Percentiles rank a stretch among this genome's conserved stretches.
phyloP scores from a whole-genome alignment of 2,797 vertebrate genomes.

The Gouania willdenowi region DNA sequence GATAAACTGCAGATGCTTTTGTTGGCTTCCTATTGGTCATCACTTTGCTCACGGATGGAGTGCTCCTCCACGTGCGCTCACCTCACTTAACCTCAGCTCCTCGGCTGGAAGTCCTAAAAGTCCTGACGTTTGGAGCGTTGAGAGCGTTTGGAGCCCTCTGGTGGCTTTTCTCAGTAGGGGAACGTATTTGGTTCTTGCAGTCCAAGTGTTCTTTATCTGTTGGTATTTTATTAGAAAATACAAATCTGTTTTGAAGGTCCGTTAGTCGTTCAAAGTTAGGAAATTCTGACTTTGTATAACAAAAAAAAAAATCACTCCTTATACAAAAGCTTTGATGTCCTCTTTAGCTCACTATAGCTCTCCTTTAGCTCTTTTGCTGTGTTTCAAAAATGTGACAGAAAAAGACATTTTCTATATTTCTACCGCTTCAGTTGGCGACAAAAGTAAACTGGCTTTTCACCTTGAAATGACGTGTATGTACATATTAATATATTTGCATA shows the following conservation, averaged over 20 bases:
- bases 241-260: conserved; percentile 58
- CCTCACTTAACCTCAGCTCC: conserved; percentile 41
- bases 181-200: conserved; percentile 59
- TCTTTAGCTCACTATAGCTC: conserved; percentile 62
- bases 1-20: neutral
- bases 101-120: conserved; percentile 40
- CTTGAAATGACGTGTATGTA: conserved; percentile 69
- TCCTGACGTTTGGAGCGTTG: conserved; percentile 40
- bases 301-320: conserved; percentile 68
- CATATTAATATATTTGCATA: conserved; percentile 81
- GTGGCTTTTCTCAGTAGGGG: conserved; percentile 40
- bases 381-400: conserved; percentile 67
- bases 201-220: conserved; percentile 70
- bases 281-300: conserved; percentile 68
- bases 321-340: conserved; percentile 72
- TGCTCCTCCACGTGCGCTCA: conserved; percentile 41
- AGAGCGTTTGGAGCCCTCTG: conserved; percentile 47
- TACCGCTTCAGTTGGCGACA: conserved; percentile 69
- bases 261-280: conserved; percentile 63
- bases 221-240: conserved; percentile 52
- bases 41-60: conserved; percentile 25
- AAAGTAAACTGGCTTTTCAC: conserved; percentile 68
- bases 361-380: conserved; percentile 65
- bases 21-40: conserved; percentile 16
- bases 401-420: conserved; percentile 72